Evolutionary conservation across 1,140 invertebrate species (phyloP).

Genomic region (Lordiphosa collinella): DNA sequence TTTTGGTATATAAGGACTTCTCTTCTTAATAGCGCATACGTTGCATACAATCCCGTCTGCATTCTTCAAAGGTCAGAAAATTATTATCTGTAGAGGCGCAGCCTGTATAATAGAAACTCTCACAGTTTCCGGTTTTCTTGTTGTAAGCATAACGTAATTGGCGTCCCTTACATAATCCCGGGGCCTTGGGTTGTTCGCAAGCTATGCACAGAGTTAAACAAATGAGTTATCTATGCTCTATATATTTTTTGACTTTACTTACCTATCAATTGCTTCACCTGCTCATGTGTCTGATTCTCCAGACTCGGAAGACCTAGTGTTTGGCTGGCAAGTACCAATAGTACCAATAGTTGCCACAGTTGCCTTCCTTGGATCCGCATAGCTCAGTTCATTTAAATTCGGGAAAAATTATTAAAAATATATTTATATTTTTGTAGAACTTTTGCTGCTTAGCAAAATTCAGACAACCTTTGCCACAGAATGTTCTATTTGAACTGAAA

Average conservation of each 20-base stretch:
- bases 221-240: no score
- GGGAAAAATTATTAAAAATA: slow-evolving; percentile 5
- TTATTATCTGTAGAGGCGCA: slow-evolving; percentile 66
- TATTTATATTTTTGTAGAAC: neutral
- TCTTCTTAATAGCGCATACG: slow-evolving; percentile 39
- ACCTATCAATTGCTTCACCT: slow-evolving; percentile 41
- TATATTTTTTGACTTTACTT: neutral
- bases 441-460: slow-evolving; percentile 2
- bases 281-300: slow-evolving; percentile 45
- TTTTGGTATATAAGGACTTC: neutral
- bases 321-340: neutral
- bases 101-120: slow-evolving; percentile 70
- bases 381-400: slow-evolving; percentile 15
- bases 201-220: slow-evolving; percentile 17
- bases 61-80: slow-evolving; percentile 72
- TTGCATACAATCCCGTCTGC: slow-evolving; percentile 72
- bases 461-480: slow-evolving; percentile 24
- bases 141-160: slow-evolving; percentile 69
- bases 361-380: slow-evolving; percentile 1
- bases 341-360: slow-evolving; percentile 18
- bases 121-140: slow-evolving; percentile 58
- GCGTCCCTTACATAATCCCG: slow-evolving; percentile 54
- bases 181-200: slow-evolving; percentile 63
- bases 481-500: slow-evolving; percentile 44
- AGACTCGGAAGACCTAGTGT: slow-evolving; percentile 25